Conservation (phyloP, 92 coral and sea anemone species). For the Nematostella vectensis region DNA sequence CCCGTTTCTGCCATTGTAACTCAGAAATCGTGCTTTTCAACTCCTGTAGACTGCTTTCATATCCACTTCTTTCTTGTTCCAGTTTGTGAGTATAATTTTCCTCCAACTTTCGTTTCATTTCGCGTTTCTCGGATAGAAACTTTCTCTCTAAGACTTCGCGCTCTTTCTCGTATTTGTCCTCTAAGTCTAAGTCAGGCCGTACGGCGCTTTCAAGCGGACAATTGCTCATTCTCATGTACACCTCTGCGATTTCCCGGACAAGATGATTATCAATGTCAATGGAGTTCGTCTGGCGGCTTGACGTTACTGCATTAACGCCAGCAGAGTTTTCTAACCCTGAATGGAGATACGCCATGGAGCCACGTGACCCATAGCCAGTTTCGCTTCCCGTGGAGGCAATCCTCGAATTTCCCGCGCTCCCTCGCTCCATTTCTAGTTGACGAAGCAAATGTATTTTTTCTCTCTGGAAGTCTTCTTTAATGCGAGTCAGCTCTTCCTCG, state of each 20-base stretch:
- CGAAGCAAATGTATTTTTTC: slow-evolving; percentile 46
- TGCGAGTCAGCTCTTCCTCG: slow-evolving; percentile 63
- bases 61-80: slow-evolving; percentile 67
- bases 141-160: slow-evolving; percentile 66
- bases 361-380: slow-evolving; percentile 25
- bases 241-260: slow-evolving; percentile 78
- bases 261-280: slow-evolving; percentile 42
- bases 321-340: slow-evolving; percentile 12
- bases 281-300: slow-evolving; percentile 6
- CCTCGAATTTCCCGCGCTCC: slow-evolving; percentile 39
- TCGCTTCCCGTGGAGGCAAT: slow-evolving; percentile 31
- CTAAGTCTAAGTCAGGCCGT: slow-evolving; percentile 88
- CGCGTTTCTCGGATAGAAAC: slow-evolving; percentile 64
- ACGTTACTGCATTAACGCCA: slow-evolving; percentile 7
- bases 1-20: slow-evolving; percentile 88
- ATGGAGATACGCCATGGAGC: slow-evolving; percentile 21
- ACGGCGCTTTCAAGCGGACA: slow-evolving; percentile 64
- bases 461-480: slow-evolving; percentile 59
- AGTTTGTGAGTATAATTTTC: slow-evolving; percentile 64
- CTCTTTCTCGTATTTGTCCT: slow-evolving; percentile 88
- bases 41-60: slow-evolving; percentile 58
- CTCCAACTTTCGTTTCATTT: slow-evolving; percentile 58
- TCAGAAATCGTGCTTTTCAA: slow-evolving; percentile 68
- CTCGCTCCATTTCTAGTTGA: slow-evolving; percentile 64
- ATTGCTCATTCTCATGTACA: slow-evolving; percentile 70